These are phyloP conservation scores for Brachionus koreanus DNA, from an alignment of 1,140 invertebrate genomes.

Conservation along the genomic window DNA sequence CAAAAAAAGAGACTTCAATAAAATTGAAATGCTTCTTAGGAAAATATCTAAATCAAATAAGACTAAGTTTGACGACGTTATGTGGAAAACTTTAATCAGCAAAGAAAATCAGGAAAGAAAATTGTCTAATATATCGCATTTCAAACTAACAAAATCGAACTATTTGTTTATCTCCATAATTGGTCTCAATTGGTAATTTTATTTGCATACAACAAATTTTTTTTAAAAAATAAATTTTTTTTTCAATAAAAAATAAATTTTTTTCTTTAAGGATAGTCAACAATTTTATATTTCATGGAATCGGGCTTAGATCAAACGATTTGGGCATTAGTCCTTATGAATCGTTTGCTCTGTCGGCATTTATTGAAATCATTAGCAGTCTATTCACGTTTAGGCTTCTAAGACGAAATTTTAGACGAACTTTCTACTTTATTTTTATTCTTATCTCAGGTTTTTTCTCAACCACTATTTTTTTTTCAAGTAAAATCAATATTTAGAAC, in stretches of 20 bases:
- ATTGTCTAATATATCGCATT: not conserved
- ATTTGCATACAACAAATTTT: no score
- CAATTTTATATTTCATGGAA: slow-evolving; percentile 42
- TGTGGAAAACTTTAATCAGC: not conserved
- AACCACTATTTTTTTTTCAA: slow-evolving; percentile 24
- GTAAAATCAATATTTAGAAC: slow-evolving; percentile 22
- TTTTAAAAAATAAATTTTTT: no score
- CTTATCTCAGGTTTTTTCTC: slow-evolving; percentile 17
- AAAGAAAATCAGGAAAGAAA: slow-evolving; percentile 4
- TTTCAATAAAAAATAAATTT: not conserved
- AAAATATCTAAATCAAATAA: slow-evolving; percentile 49
- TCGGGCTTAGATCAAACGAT: not conserved
- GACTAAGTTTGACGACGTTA: slow-evolving; percentile 8
- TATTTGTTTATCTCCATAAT: not conserved
- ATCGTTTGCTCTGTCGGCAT: slow-evolving; percentile 10
- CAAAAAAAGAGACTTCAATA: slow-evolving; percentile 47
- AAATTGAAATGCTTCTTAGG: slow-evolving; percentile 48
- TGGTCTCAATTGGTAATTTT: slow-evolving; percentile 14
- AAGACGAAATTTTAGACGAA: not conserved
- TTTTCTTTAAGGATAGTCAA: slow-evolving; percentile 13
- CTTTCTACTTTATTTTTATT: slow-evolving; percentile 2
- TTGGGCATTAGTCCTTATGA: slow-evolving; percentile 16
- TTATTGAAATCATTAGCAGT: not conserved
- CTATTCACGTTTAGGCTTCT: not conserved
- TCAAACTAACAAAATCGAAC: not conserved